A percentile compares a stretch with the other conserved stretches of the same genome.
These are phyloP conservation scores for Drosophila pseudotalamancana DNA, from an alignment of 2,888 invertebrate genomes.

Conservation along the genomic window DNA sequence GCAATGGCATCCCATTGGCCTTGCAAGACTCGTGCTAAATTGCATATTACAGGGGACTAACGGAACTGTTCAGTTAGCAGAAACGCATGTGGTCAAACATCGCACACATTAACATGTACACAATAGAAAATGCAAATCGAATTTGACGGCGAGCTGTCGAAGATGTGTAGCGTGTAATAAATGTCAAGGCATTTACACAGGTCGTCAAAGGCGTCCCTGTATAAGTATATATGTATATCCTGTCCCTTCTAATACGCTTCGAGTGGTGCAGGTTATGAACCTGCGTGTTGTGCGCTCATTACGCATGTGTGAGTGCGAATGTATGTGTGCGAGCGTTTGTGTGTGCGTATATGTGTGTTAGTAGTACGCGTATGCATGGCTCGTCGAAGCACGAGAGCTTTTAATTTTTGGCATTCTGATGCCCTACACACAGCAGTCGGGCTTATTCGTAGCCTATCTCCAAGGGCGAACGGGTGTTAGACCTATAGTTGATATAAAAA, in stretches of 20 bases:
- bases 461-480: background rate
- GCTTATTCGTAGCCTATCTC: slow-evolving; percentile 39
- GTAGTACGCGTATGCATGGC: slow-evolving; percentile 67
- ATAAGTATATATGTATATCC: slow-evolving; percentile 19
- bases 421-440: slow-evolving; percentile 50
- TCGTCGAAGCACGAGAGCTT: slow-evolving; percentile 68
- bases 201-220: slow-evolving; percentile 55
- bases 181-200: slow-evolving; percentile 81
- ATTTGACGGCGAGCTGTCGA: slow-evolving; percentile 70
- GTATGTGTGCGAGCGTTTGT: slow-evolving; percentile 7
- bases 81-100: slow-evolving; percentile 10
- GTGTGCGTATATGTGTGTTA: slow-evolving; percentile 52
- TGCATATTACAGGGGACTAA: slow-evolving; percentile 34
- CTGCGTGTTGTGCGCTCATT: slow-evolving; percentile 67
- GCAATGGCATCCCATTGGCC: slow-evolving; percentile 28
- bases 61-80: background rate
- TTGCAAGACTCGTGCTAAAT: slow-evolving; percentile 40
- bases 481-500: background rate
- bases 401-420: slow-evolving; percentile 77
- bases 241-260: slow-evolving; percentile 76
- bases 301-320: slow-evolving; percentile 58
- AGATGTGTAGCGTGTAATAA: slow-evolving; percentile 66
- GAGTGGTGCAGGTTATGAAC: slow-evolving; percentile 82
- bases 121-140: slow-evolving; percentile 68
- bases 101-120: slow-evolving; percentile 16